Percentiles rank a stretch among this genome's conserved stretches.
These are phyloP conservation scores for Oncorhynchus kisutch DNA, from an alignment of 2,113 vertebrate genomes.

Conservation along the genomic window DNA sequence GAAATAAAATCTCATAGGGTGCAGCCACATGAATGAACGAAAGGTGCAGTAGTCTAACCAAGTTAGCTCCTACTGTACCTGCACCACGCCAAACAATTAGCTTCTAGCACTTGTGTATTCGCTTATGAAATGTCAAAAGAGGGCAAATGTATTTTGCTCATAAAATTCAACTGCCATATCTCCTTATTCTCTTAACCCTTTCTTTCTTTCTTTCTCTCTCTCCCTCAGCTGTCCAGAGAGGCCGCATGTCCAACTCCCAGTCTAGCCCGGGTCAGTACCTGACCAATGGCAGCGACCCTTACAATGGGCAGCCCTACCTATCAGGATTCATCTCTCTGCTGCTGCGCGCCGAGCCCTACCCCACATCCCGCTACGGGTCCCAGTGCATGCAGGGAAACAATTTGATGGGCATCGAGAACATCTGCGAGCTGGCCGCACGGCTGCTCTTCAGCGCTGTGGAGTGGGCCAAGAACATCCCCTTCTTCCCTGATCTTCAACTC, in stretches of 20 bases:
- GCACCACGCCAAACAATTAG: neutral
- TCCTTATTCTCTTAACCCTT: neutral
- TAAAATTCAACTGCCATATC: neutral
- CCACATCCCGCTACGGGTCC: constrained; percentile 80
- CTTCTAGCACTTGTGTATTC: neutral
- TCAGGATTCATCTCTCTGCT: constrained; percentile 84
- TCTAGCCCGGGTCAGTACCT: constrained; percentile 80
- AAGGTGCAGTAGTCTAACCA: neutral
- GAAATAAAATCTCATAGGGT: neutral
- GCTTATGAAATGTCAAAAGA: too few relatives aligned
- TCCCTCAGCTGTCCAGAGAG: constrained; percentile 79
- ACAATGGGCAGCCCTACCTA: constrained; percentile 79
- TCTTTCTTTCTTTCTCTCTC: constrained; percentile 1
- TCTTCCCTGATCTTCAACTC: constrained; percentile 85
- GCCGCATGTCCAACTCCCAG: constrained; percentile 79
- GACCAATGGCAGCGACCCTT: constrained; percentile 75
- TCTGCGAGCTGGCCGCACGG: constrained; percentile 84
- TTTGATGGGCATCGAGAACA: constrained; percentile 85
- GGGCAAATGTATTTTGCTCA: too few relatives aligned
- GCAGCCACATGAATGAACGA: neutral
- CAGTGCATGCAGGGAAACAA: constrained; percentile 85
- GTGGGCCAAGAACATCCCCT: constrained; percentile 88
- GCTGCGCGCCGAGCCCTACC: constrained; percentile 83
- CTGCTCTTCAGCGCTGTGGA: constrained; percentile 86
- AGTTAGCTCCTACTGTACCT: neutral